Conservation (phyloP, 1,140 invertebrate genomes). For the Camponotus floridanus region DNA sequence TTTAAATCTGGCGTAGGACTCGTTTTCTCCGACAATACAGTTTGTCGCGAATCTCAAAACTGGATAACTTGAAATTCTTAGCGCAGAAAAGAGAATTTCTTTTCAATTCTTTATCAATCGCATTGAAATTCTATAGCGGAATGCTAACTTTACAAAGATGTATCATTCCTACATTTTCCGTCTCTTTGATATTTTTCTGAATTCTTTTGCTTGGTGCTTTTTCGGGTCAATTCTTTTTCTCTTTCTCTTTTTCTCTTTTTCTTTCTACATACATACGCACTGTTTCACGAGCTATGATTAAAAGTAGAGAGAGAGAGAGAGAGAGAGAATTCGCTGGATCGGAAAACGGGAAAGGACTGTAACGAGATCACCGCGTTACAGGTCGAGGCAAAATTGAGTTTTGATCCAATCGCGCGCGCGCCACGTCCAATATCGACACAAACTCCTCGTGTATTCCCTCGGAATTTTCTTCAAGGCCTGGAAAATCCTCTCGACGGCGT, state of each 20-base stretch:
- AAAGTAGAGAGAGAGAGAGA: slow-evolving; percentile 11
- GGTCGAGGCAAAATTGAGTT: slow-evolving; percentile 56
- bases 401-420: slow-evolving; percentile 54
- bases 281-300: slow-evolving; percentile 46
- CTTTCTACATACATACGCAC: neutral
- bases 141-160: neutral
- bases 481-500: neutral
- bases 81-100: neutral
- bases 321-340: slow-evolving; percentile 24
- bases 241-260: slow-evolving; percentile 12
- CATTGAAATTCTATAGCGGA: neutral
- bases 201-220: neutral
- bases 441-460: neutral
- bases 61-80: neutral
- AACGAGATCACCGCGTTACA: slow-evolving; percentile 49
- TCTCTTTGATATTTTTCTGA: slow-evolving; percentile 22
- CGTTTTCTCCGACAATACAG: neutral
- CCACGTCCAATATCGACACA: slow-evolving; percentile 20
- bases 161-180: slow-evolving; percentile 31
- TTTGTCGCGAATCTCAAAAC: neutral
- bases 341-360: slow-evolving; percentile 25
- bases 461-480: slow-evolving; percentile 5
- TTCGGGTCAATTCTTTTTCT: neutral
- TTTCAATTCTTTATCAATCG: neutral
- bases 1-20: neutral